Base-by-base conservation (phyloP, 2,113 vertebrate genomes). In the Holacanthus passer region DNA sequence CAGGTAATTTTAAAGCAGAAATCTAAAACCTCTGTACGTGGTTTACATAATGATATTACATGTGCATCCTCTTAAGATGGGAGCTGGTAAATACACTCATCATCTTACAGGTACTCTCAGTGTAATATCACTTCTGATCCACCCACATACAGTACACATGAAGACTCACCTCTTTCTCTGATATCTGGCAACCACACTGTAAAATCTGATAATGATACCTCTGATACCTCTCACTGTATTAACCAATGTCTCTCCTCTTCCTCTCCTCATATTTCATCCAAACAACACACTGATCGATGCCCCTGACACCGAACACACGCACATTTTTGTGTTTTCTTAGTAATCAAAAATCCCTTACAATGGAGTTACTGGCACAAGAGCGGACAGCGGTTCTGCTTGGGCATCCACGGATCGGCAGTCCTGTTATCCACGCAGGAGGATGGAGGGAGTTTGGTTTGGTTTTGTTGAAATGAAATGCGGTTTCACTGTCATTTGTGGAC, bases 401-500 rank as follows among this genome's bases (percentile, higher is more conserved):
- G 43, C 20, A 27, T 73, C 47, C 55, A 50, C 56, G 87, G 55
- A 53, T 35, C 53, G 63, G 20, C 45, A 68, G 50, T 31, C 52
- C 77, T 52, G 27, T 72, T 79, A 60, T 79, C 60, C 73, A 68
- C 6, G 3, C 24, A 41, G 67, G 9, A 81, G 37, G 39, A 55
- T 27, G 3, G 32, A 75, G 20, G 43, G 4, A 59, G 27, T 64
- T 72, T 53, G 53, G 39, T 78, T 32, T 56, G 12, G 62, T 43
- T n/a, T n/a, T 79, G 59, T 27, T 55, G 16, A n/a, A 22, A n/a
- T 58, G 69, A 85, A 86, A 73, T 76, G 43, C 43, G 39, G 29
- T 22, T 82, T 87, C 59, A 55, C 43, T 68, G 52, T 67, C 39
- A 82, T 73, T 56, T 66, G 24, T 66, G 77, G 84, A 79, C 70